Percentiles rank a stretch among this genome's conserved stretches.
phyloP scores from a whole-genome alignment of 2,888 invertebrate genomes.

The Papilio protenor region DNA sequence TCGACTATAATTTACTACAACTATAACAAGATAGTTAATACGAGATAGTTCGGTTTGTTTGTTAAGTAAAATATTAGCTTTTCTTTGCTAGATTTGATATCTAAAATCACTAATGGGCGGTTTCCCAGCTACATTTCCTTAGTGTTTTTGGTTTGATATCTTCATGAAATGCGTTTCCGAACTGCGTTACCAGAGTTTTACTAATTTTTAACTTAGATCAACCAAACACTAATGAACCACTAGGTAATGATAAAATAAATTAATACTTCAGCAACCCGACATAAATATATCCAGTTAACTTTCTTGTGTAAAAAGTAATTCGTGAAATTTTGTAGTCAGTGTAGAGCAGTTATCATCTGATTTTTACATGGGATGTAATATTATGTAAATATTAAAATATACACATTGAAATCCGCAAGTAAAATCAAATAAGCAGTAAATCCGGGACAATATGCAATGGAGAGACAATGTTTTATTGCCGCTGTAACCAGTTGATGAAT shows the following conservation, averaged over 20 bases:
- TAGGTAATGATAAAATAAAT: too few relatives aligned
- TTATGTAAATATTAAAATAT: not conserved
- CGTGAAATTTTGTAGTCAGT: not conserved
- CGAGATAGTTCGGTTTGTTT: not conserved
- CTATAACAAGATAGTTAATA: not conserved
- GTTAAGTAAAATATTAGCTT: not conserved
- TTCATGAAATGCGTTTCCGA: too few relatives aligned
- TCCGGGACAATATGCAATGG: slow-evolving; percentile 14
- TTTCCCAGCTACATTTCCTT: too few relatives aligned
- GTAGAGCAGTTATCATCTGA: not conserved
- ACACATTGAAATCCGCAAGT: not conserved
- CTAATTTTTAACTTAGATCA: too few relatives aligned
- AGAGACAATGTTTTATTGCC: slow-evolving; percentile 29
- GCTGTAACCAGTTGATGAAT: slow-evolving; percentile 28
- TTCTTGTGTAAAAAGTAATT: not conserved
- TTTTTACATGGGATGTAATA: not conserved
- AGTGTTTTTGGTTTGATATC: too few relatives aligned
- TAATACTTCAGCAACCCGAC: too few relatives aligned
- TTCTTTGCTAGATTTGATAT: not conserved
- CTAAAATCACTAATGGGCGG: too few relatives aligned
- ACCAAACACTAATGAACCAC: too few relatives aligned
- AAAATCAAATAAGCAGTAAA: slow-evolving; percentile 6
- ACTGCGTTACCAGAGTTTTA: too few relatives aligned
- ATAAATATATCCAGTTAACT: not conserved
- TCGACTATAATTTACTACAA: not conserved